Conservation (phyloP, 2,888 invertebrate species). For the Eristalis arbustorum region DNA sequence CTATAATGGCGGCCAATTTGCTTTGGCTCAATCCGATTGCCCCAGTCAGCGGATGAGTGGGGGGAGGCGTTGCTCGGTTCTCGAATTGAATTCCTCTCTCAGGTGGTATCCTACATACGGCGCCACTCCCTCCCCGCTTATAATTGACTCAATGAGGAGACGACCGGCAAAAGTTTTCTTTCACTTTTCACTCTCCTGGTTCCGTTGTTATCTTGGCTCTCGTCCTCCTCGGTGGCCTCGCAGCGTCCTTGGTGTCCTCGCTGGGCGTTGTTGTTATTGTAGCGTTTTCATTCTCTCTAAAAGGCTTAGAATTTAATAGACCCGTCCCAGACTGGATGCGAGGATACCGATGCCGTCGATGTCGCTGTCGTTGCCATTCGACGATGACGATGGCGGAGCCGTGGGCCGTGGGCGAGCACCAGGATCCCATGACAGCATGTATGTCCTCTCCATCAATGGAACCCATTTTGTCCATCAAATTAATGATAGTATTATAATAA, state of each 20-base stretch:
- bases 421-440: conserved; percentile 8
- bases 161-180: conserved; percentile 40
- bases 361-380: neutral
- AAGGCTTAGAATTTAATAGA: conserved; percentile 54
- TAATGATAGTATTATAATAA: conserved; percentile 62
- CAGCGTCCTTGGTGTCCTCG: neutral
- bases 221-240: neutral
- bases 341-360: neutral
- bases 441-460: conserved; percentile 34
- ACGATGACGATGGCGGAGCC: neutral
- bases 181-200: neutral
- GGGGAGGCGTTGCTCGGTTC: conserved; percentile 11
- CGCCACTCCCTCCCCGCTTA: conserved; percentile 11
- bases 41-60: neutral
- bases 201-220: neutral
- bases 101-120: conserved; percentile 1
- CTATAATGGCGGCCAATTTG: conserved; percentile 51
- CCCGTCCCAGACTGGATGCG: neutral
- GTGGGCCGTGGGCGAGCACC: neutral
- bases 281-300: conserved; percentile 43
- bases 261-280: conserved; percentile 8
- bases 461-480: conserved; percentile 62
- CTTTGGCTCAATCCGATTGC: conserved; percentile 28
- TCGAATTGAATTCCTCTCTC: conserved; percentile 49
- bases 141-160: conserved; percentile 49